A percentile compares a stretch with the other conserved stretches of the same genome.
Evolutionary conservation across 2,113 vertebrate species (phyloP).

Genomic region (Dicentrarchus labrax): DNA sequence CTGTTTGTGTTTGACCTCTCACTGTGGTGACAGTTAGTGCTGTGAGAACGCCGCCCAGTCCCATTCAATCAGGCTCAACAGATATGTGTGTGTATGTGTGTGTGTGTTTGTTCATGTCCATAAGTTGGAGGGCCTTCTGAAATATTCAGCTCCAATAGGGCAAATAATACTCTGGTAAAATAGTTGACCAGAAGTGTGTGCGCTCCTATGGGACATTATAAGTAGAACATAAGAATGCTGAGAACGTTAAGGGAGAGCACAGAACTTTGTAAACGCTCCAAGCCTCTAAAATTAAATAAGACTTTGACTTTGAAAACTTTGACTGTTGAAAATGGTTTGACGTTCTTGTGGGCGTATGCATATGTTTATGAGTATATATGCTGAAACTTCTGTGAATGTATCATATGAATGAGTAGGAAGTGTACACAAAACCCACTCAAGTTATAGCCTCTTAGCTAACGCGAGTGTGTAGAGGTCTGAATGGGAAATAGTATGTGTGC

Average conservation of each 20-base stretch:
- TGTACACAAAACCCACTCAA: conserved; percentile 18
- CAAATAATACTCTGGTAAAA: conserved; percentile 51
- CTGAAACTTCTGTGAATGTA: not conserved
- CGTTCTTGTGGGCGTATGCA: conserved; percentile 32
- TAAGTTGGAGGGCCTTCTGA: conserved; percentile 29
- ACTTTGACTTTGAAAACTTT: too few species aligned
- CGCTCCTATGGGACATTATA: conserved; percentile 34
- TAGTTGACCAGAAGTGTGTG: conserved; percentile 25
- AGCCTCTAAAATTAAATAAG: conserved; percentile 20
- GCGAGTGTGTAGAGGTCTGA: not conserved
- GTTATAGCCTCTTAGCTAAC: not conserved
- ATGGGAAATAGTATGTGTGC: not conserved
- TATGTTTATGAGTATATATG: conserved; percentile 26
- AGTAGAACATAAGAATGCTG: conserved; percentile 27
- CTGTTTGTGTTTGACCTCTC: conserved; percentile 81
- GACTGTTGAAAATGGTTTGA: conserved; percentile 1
- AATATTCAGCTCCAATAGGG: conserved; percentile 52
- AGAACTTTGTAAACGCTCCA: conserved; percentile 17
- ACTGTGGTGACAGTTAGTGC: conserved; percentile 77
- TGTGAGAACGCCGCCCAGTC: conserved; percentile 74
- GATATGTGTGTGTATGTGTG: conserved; percentile 43
- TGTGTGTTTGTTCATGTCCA: not conserved
- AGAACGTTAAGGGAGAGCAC: not conserved
- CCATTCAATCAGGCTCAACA: conserved; percentile 74
- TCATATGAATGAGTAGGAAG: conserved; percentile 11